Base-by-base conservation (phyloP, 2,113 vertebrate species). In the Pseudopodoces humilis region DNA sequence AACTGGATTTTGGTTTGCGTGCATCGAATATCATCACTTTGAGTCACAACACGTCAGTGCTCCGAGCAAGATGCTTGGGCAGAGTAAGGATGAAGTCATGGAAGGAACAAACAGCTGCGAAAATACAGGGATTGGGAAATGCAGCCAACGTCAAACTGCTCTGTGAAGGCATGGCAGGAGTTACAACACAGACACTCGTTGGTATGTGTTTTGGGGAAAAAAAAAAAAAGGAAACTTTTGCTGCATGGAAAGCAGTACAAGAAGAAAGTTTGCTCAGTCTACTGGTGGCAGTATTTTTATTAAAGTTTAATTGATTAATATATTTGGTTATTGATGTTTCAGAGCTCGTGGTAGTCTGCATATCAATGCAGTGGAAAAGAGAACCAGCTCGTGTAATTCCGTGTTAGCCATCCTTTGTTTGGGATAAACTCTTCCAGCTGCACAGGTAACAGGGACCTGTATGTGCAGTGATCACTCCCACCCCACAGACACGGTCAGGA, bases 331-430 rank as follows among this genome's bases (percentile, higher is more conserved):
- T 14, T 37, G 58, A 18, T 24, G 22, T 39, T 47, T 44, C 27
- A 35, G 72, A 37, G 35, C 33, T 62, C 0, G 0, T 27, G 16
- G 6, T 0, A 47, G 41, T 7, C 41, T 52, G 59, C 6, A 2
- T 6, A 15, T 3, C n/a, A 44, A 27, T 27, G 8, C 30, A 4
- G 15, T 0, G 9, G 7, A 12, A 52, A 47, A 60, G 24, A 31
- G 41, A 62, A 27, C 13, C 12, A 23, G 58, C 21, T 20, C 35
- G 1, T 0, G 4, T 19, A 30, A 69, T 37, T 43, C 59, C 64
- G 2, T 0, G 1, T 27, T 9, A 9, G 12, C 11, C 25, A 28
- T 41, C 68, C 30, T 5, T 22, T 2, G 12, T 19, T 35, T 39
- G 21, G 35, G 52, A 55, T 44, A 33, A 70, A 74, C 6, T 28